Base-by-base conservation (phyloP, 2,113 vertebrate species). In the Notothenia rossii region DNA sequence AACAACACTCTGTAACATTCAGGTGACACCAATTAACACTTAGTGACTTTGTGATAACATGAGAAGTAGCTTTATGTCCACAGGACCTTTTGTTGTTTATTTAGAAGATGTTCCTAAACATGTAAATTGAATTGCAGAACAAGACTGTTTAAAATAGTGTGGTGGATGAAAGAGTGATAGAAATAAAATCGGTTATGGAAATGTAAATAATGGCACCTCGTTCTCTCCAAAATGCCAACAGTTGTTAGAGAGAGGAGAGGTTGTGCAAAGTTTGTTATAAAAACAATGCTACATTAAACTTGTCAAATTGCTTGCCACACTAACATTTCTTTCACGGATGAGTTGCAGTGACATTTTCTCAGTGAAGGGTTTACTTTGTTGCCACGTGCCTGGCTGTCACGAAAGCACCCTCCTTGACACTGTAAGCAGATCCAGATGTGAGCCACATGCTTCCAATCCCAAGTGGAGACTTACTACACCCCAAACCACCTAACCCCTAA, bases 331-430 rank as follows among this genome's bases (percentile, higher is more conserved):
- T 82, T 86, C 82, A 85, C 64, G 13, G 87, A 36, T 78, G 79
- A 91, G 62, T 89, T 91, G 82, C 70, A 64, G 82, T 77, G 83
- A 89, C 82, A 83, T 89, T 92, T 91, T 89, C 83, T 76, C 67
- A 74, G 75, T 59, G 10, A 81, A 81, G 48, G 53, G 88, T 91
- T 88, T 63, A 73, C 64, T 85, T 79, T 74, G 87, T 71, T 88
- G 91, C 92, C 94, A 94, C 90, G 90, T 92, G 93, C 91, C 92
- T 83, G 87, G 78, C 91, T 93, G 89, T 94, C 88, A 85, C 89
- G 68, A 89, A 88, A 69, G 86, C 75, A 51, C 86, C 87, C 83
- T 82, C 79, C 81, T 81, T 66, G 80, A 91, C 89, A 90, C 74
- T 58, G 77, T 91, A 91, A 95, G 79, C 79, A 85, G 65, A 91